These are phyloP conservation scores for Daphoenositta chrysoptera DNA, from an alignment of 2,113 vertebrate species.

Conservation along the genomic window DNA sequence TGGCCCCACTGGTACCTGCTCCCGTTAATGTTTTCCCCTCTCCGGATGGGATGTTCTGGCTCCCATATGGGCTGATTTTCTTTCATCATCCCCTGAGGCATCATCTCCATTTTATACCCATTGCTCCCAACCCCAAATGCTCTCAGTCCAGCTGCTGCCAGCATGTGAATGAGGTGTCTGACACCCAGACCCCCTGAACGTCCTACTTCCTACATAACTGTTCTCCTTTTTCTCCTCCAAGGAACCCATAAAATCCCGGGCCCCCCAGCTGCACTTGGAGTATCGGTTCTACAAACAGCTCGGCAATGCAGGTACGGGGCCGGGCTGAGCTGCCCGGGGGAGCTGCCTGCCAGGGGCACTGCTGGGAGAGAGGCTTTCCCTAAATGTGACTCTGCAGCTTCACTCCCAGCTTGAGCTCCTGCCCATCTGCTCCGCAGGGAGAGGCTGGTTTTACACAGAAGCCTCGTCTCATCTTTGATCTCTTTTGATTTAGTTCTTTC, in stretches of 20 bases:
- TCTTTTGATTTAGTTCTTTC: not conserved
- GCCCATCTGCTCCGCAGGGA: not conserved
- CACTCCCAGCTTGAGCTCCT: not conserved
- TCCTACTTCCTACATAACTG: not conserved
- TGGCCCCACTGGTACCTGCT: not conserved
- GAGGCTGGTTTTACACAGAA: not conserved
- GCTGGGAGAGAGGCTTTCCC: not conserved
- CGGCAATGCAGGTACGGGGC: conserved; percentile 85
- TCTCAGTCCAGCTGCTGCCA: not conserved
- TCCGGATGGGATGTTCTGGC: not conserved
- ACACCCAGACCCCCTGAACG: not conserved
- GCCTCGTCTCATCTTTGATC: not conserved
- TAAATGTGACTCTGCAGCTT: not conserved
- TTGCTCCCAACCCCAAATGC: not conserved
- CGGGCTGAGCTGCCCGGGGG: not conserved
- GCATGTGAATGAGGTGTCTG: not conserved
- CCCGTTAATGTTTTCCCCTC: not conserved
- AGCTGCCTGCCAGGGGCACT: not conserved
- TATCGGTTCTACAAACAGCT: conserved; percentile 99
- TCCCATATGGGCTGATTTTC: not conserved
- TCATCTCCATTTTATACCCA: not conserved
- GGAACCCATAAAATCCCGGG: conserved; percentile 98
- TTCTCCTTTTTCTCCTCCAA: conserved; percentile 41
- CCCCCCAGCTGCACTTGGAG: conserved; percentile 95
- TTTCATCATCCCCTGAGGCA: not conserved